Base-by-base conservation (phyloP, 2,113 vertebrate genomes). In the Heliornis fulica region DNA sequence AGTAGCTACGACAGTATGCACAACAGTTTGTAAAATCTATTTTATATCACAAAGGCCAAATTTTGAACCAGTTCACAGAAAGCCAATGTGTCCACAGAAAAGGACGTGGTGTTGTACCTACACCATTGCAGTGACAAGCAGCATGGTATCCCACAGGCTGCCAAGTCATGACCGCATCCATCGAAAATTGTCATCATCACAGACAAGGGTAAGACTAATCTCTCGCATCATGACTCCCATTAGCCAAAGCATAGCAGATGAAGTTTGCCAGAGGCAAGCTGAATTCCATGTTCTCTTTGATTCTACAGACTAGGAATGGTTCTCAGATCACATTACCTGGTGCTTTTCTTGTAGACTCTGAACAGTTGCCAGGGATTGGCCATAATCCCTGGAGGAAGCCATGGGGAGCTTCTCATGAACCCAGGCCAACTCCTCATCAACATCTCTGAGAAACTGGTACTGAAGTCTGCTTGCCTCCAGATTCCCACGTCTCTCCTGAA, bases 381-480 rank as follows among this genome's bases (percentile, higher is more conserved):
- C 98, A 19, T 64, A 96, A 70, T 99, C 99, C 77, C 69, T 97
- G 53, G 97, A 90, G 2, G 96, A 88, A 71, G 97, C 96, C 63
- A 95, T 43, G 19, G 98, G 95, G 76, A 98, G 97, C 65, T 98
- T 98, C 84, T 99, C 98, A 32, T 54, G 97, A 81, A 99, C 96
- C 99, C 99, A 99, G 50, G 93, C 86, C 90, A 98, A 82, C 94
- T 99, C 99, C 78, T 99, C 98, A 15, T 98, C 98, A 15, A 98
- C 87, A 23, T 99, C 98, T 87, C 97, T 97, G 97, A 98, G 97
- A 97, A 99, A 99, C 94, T 98, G 98, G 64, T 98, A 98, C 77
- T 99, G 98, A 50, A 98, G 93, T 78, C 97, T 98, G 96, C 90
- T 98, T 63, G 98, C 98, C 95, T 99, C 98, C 96, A 99, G 97